Evolutionary conservation across 2,113 vertebrate genomes (phyloP).

Genomic region (Talpa occidentalis): DNA sequence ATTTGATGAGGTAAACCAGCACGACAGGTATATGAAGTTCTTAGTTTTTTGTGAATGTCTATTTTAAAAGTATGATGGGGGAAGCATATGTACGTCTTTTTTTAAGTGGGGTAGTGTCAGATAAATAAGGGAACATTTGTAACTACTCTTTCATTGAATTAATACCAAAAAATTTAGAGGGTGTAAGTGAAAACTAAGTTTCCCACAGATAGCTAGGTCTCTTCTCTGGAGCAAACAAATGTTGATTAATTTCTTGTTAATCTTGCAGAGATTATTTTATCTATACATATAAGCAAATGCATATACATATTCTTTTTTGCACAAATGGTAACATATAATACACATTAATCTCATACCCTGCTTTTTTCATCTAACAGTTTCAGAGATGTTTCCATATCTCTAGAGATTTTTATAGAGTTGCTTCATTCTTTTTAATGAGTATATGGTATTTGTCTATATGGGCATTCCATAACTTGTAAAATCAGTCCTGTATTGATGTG

Average conservation of each 20-base stretch:
- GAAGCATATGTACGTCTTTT: neutral
- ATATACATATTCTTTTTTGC: neutral
- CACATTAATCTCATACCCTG: neutral
- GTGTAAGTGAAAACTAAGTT: neutral
- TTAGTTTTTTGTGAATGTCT: neutral
- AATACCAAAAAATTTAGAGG: neutral
- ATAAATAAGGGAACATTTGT: neutral
- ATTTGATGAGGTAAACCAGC: neutral
- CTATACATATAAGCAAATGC: neutral
- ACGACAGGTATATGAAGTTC: neutral
- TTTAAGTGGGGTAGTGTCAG: neutral
- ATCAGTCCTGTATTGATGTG: neutral
- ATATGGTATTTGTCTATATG: neutral
- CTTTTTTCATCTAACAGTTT: neutral
- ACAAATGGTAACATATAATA: neutral
- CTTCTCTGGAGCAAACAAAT: neutral
- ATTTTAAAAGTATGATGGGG: neutral
- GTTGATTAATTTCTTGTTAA: neutral
- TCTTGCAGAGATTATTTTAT: neutral
- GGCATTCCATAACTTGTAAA: neutral
- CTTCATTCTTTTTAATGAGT: neutral
- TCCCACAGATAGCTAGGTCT: neutral
- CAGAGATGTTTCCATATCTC: neutral
- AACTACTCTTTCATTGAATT: neutral
- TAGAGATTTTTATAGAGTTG: neutral